Percentiles rank a stretch among this genome's conserved stretches.
Evolutionary conservation across 2,113 vertebrate genomes (phyloP).

Genomic region (Lepus europaeus): DNA sequence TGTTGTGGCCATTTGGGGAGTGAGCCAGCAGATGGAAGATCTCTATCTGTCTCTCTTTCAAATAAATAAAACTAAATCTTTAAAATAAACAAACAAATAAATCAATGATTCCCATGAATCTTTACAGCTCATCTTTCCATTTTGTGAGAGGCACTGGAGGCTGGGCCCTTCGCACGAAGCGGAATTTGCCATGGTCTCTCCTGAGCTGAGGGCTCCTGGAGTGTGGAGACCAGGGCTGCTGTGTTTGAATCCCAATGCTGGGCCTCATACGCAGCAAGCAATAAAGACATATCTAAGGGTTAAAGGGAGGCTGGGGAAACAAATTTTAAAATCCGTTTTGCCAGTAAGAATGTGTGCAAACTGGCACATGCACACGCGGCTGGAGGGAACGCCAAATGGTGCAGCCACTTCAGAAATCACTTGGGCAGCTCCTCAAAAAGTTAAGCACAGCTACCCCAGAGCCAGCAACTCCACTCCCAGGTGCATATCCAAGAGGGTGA

Average conservation of each 20-base stretch:
- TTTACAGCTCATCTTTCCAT: slow-evolving; percentile 39
- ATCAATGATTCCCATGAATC: neutral
- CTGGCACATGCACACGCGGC: neutral
- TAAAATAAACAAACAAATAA: no score
- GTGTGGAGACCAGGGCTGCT: neutral
- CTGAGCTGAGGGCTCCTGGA: slow-evolving; percentile 2
- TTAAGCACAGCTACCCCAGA: neutral
- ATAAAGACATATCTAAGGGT: slow-evolving; percentile 4
- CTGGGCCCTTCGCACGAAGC: neutral
- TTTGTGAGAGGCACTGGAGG: neutral
- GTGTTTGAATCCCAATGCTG: neutral
- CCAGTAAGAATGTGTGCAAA: slow-evolving; percentile 5
- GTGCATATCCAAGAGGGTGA: neutral
- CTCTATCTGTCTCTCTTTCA: no score
- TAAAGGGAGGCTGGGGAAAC: neutral
- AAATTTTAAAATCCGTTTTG: slow-evolving; percentile 18
- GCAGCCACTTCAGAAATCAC: neutral
- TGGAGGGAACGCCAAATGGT: neutral
- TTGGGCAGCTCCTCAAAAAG: neutral
- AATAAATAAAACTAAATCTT: no score
- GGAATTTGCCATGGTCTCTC: neutral
- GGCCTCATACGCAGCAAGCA: neutral
- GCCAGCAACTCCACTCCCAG: neutral
- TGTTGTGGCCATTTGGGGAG: no score
- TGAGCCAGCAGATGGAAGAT: no score